Evolutionary conservation across 2,113 vertebrate genomes (phyloP), one percentile per base, ranked within the genome.

Genomic region (Chionomys nivalis): DNA sequence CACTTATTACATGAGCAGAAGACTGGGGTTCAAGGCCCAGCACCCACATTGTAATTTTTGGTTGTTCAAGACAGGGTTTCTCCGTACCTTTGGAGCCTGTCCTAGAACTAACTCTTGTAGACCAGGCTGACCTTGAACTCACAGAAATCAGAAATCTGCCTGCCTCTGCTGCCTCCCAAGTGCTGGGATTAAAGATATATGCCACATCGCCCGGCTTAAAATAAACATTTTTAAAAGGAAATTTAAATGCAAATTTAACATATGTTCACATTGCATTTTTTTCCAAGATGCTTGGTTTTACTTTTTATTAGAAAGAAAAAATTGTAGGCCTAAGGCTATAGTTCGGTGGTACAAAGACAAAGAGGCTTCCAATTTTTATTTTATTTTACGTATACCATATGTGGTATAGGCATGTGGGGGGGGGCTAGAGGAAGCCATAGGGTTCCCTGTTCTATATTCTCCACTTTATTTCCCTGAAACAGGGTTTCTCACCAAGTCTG

Each of bases 231-330:
- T 83, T 42, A 28, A 42, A 83, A 61, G 76, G 47, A 63, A 76
- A 77, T 47, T 52, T 79, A 55, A 52, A 77, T 65, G 42, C n/a
- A 81, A 75, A 55, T 91, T 81, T 93, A 90, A 90, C 19, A 79
- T 81, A 76, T 11, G 23, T 61, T 90, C 77, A 87, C 36, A 93
- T 58, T 92, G 88, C 3, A 47, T 68, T 81, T 90, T 90, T 73
- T 68, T 31, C 72, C 5, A 94, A 65, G 16, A 52, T 75, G 85
- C 55, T 73, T 49, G 16, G n/a, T 33, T 75, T 72, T 77, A 31
- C 28, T 95, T 94, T 94, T 94, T 82, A 26, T 93, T 89, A 77
- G 66, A 73, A 65, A 68, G 36, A n/a, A 92, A 90, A 94, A 77
- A 63, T 28, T 58, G 36, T 12, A 82, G 79, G 17, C 16, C 63